Percentiles rank a stretch among this genome's conserved stretches.
phyloP scores from a whole-genome alignment of 2,888 invertebrate genomes.

The Chaetogeoica ovagalla region DNA sequence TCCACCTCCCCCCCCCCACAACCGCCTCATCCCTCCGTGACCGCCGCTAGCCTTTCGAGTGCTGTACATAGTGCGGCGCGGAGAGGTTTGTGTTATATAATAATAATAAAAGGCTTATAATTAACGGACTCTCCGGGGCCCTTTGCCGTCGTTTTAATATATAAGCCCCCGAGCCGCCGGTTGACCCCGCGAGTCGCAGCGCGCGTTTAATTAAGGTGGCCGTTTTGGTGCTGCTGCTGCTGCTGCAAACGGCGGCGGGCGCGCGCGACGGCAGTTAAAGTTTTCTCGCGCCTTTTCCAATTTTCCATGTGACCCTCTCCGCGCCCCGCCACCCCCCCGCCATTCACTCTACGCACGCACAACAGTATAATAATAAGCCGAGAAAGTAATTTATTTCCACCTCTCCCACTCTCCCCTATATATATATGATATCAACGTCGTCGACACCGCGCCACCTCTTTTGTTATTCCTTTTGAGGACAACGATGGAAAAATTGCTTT shows the following conservation, averaged over 20 bases:
- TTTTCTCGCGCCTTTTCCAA: slow-evolving; percentile 53
- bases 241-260: neutral
- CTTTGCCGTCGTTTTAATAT: slow-evolving; percentile 52
- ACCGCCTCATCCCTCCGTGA: no score
- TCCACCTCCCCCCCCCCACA: neutral
- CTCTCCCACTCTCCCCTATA: neutral
- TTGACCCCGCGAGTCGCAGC: slow-evolving; percentile 25
- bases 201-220: slow-evolving; percentile 51
- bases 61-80: neutral
- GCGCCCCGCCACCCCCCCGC: neutral
- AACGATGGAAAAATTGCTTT: slow-evolving; percentile 52
- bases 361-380: slow-evolving; percentile 48
- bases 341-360: neutral
- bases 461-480: slow-evolving; percentile 52
- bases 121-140: slow-evolving; percentile 51
- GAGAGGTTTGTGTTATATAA: slow-evolving; percentile 36
- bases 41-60: no score
- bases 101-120: slow-evolving; percentile 51
- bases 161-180: slow-evolving; percentile 29
- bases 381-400: slow-evolving; percentile 52
- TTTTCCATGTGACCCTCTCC: slow-evolving; percentile 47
- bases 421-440: no score
- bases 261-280: slow-evolving; percentile 37
- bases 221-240: slow-evolving; percentile 7
- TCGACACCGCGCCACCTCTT: slow-evolving; percentile 33